Evolutionary conservation across 2,797 vertebrate species (phyloP), one percentile per base, ranked within the genome.

Genomic region (Silurus lanzhouensis): DNA sequence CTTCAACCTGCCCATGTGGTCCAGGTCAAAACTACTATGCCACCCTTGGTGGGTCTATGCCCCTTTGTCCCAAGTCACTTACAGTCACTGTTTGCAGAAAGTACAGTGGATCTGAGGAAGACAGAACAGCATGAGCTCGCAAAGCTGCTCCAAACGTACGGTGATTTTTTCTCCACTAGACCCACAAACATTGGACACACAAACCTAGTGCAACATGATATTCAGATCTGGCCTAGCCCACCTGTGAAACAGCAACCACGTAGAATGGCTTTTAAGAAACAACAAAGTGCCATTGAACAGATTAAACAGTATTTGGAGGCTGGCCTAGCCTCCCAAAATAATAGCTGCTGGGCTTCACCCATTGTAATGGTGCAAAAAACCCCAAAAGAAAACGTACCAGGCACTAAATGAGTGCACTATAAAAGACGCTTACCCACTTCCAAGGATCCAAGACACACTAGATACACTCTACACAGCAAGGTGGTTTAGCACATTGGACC

Each of bases 401-500:
- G 71, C 83, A 0, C n/a, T 90, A 0, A 91, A 90, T 9, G 74
- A 89, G 0, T 0, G 46, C 55, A 90, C 86, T 1, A 80, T 89
- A 0, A 90, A 72, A 17, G 66, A 83, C 6, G 77, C 57, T 0
- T 88, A 90, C 5, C 88, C 72, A 0, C 20, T 89, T 0, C 87
- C 87, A 1, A 17, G 48, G 5, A 89, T 90, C 46, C 81, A 90
- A 19, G 89, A 89, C 66, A 90, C 88, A 1, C 61, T 91, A 0
- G 87, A 90, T 8, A 92, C 84, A 0, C 64, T 91, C 0, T 61
- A 84, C 0, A 82, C 64, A 0, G 81, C 78, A 2, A 92, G 81
- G 8, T 89, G 83, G 70, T 91, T 90, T 38, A 88, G 82, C 20
- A 88, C 75, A 0, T n/a, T 89, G n/a, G 88, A 91, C 17, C 48